Conservation (phyloP, 2,113 vertebrate genomes). For the Geococcyx californianus region DNA sequence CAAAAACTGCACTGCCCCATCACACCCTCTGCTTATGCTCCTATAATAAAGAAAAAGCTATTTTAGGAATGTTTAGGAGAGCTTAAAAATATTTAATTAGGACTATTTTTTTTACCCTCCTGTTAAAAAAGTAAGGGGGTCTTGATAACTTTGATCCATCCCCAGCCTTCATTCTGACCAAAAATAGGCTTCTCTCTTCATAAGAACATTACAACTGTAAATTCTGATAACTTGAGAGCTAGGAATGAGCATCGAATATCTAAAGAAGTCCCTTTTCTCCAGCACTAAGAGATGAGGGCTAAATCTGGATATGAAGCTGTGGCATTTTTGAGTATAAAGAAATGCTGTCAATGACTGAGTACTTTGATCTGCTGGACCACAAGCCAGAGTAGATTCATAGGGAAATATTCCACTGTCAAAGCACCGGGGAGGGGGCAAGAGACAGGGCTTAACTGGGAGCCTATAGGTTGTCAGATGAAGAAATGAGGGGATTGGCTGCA, state of each 20-base stretch:
- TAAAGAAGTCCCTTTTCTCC: slow-evolving; percentile 54
- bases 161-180: neutral
- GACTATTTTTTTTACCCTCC: neutral
- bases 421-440: neutral
- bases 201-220: slow-evolving; percentile 26
- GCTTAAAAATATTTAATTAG: slow-evolving; percentile 10
- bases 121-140: neutral
- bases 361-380: slow-evolving; percentile 3
- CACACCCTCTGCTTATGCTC: neutral
- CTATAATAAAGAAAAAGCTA: neutral
- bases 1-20: rapidly evolving
- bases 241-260: neutral
- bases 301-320: slow-evolving; percentile 42
- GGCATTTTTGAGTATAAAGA: slow-evolving; percentile 56
- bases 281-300: neutral
- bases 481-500: neutral
- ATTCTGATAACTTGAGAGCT: slow-evolving; percentile 55
- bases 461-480: neutral
- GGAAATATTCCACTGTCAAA: slow-evolving; percentile 11
- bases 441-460: neutral
- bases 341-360: slow-evolving; percentile 9
- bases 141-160: neutral
- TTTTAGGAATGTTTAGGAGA: slow-evolving; percentile 6
- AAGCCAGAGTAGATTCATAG: neutral
- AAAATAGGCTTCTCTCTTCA: slow-evolving; percentile 18